Conservation (phyloP, 2,113 vertebrate species). For the Xiphorhynchus elegans region DNA sequence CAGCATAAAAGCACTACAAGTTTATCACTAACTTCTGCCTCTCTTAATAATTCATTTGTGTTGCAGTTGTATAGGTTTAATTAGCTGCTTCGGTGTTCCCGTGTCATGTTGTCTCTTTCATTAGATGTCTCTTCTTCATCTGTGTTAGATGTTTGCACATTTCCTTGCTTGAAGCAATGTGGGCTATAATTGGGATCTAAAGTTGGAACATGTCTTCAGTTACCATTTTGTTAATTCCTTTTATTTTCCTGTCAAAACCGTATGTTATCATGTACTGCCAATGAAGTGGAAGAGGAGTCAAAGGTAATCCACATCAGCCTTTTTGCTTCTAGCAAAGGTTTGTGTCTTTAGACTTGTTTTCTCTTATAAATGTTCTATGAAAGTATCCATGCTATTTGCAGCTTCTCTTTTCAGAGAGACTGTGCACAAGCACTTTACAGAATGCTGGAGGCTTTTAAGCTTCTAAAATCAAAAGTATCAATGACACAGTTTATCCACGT, state of each 20-base stretch:
- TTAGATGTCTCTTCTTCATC: conserved; percentile 12
- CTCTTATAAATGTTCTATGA: not conserved
- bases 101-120: conserved; percentile 50
- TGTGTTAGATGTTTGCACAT: conserved; percentile 41
- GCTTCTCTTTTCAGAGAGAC: not conserved
- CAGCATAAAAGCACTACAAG: not conserved
- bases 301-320: conserved; percentile 36
- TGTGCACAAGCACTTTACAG: not conserved
- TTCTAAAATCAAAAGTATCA: not conserved
- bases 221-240: conserved; percentile 44
- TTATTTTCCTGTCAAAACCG: conserved; percentile 45
- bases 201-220: conserved; percentile 39
- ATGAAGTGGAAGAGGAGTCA: conserved; percentile 29
- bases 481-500: not conserved
- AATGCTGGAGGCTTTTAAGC: not conserved
- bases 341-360: not conserved
- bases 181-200: conserved; percentile 50
- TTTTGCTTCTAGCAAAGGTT: not conserved
- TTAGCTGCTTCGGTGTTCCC: not conserved
- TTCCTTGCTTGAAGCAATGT: conserved; percentile 46
- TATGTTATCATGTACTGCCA: not conserved
- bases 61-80: conserved; percentile 2
- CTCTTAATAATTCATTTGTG: conserved; percentile 4
- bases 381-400: not conserved
- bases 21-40: conserved; percentile 4